Conservation (phyloP, 2,888 invertebrate species). For the Stomorhina lunata region DNA sequence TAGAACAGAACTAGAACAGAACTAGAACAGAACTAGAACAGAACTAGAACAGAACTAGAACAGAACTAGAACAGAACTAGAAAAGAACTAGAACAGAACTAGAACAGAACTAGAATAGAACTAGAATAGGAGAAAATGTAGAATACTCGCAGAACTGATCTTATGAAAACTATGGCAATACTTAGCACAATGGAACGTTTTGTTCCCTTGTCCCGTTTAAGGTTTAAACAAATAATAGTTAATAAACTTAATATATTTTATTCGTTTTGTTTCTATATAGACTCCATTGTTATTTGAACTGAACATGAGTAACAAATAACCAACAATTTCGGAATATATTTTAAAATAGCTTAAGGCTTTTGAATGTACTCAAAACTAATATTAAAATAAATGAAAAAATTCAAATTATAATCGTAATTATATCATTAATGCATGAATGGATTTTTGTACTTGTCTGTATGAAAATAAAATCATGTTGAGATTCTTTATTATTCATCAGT, state of each 20-base stretch:
- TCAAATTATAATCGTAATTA: constrained; percentile 26
- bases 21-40: too few species aligned
- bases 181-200: too few species aligned
- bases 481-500: not conserved
- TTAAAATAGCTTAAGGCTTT: constrained; percentile 25
- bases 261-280: not conserved
- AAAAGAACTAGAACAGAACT: too few species aligned
- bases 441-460: not conserved
- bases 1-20: too few species aligned
- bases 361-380: constrained; percentile 18
- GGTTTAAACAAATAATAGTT: not conserved
- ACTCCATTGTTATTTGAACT: not conserved
- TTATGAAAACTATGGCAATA: too few species aligned
- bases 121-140: too few species aligned
- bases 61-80: too few species aligned
- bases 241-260: not conserved
- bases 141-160: too few species aligned
- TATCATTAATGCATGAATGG: constrained; percentile 40
- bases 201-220: not conserved
- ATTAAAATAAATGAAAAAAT: constrained; percentile 27
- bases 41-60: too few species aligned
- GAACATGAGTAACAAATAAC: not conserved
- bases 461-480: not conserved
- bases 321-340: not conserved
- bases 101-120: too few species aligned